Conservation (phyloP, 2,113 vertebrate genomes). For the Urocynchramus pylzowi region DNA sequence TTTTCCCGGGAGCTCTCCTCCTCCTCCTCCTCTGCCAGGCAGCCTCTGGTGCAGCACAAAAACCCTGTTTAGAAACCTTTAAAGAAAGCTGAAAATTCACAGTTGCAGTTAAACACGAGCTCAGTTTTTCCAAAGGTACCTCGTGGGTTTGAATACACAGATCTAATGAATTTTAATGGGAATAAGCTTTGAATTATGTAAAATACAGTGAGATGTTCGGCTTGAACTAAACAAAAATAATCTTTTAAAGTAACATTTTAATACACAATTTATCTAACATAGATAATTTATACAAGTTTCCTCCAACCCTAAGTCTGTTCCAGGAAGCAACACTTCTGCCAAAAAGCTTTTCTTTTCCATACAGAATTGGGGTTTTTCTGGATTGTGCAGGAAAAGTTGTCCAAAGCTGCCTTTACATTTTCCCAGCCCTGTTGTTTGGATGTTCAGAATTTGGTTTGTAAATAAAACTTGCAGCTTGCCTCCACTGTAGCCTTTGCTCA, state of each 20-base stretch:
- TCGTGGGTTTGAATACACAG: conserved; percentile 13
- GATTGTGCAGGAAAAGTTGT: background rate
- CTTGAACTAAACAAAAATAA: conserved; percentile 13
- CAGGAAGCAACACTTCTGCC: background rate
- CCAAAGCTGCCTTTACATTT: background rate
- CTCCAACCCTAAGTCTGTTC: background rate
- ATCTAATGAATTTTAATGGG: conserved; percentile 57
- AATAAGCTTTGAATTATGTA: conserved; percentile 52
- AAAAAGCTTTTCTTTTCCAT: background rate
- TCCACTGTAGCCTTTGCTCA: background rate
- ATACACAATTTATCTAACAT: conserved; percentile 45
- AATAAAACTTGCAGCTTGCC: background rate
- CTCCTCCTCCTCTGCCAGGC: background rate
- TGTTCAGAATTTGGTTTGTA: background rate
- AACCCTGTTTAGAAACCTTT: background rate
- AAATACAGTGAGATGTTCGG: conserved; percentile 17
- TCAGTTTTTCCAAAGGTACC: background rate
- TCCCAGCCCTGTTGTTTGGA: background rate
- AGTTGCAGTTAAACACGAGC: background rate
- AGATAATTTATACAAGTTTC: conserved; percentile 36
- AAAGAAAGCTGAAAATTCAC: background rate
- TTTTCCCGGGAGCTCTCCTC: background rate
- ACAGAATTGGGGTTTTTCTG: background rate
- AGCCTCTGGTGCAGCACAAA: background rate
- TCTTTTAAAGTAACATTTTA: conserved; percentile 38